Conservation (phyloP, 2,888 invertebrate species). For the Athetis lepigone region DNA sequence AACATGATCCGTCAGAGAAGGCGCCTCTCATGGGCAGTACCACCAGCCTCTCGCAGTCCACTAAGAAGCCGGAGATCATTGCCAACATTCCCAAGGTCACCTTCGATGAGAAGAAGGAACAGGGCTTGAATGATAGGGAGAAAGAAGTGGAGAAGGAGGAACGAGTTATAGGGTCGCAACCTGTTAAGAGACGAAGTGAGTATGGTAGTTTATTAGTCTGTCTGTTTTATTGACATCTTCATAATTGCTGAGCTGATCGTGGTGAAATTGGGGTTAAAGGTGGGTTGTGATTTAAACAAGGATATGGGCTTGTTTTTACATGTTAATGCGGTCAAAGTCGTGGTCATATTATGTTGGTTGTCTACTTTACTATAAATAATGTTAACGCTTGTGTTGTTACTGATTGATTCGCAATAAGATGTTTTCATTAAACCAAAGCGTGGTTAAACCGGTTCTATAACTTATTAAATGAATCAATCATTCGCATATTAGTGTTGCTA, state of each 20-base stretch:
- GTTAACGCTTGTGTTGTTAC: too few relatives aligned
- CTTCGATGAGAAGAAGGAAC: conserved; percentile 77
- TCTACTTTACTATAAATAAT: too few relatives aligned
- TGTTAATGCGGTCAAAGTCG: too few relatives aligned
- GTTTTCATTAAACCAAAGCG: neutral
- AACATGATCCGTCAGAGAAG: conserved; percentile 85
- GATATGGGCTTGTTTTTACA: too few relatives aligned
- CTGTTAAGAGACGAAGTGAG: conserved; percentile 87
- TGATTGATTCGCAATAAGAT: neutral
- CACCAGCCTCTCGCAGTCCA: conserved; percentile 72
- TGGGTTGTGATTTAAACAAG: neutral
- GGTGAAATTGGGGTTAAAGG: neutral
- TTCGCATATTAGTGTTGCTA: neutral
- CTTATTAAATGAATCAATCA: neutral
- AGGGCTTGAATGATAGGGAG: conserved; percentile 68
- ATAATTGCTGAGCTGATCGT: neutral
- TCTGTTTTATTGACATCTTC: neutral
- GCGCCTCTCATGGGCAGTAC: conserved; percentile 88
- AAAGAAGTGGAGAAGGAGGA: conserved; percentile 68
- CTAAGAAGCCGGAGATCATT: conserved; percentile 85
- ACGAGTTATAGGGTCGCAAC: conserved; percentile 81
- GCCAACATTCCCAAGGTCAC: conserved; percentile 83
- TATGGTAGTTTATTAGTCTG: conserved; percentile 44
- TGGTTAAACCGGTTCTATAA: neutral
- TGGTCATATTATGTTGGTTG: too few relatives aligned